Evolutionary conservation across 2,113 vertebrate genomes (phyloP).

Genomic region (Oophaga pumilio): DNA sequence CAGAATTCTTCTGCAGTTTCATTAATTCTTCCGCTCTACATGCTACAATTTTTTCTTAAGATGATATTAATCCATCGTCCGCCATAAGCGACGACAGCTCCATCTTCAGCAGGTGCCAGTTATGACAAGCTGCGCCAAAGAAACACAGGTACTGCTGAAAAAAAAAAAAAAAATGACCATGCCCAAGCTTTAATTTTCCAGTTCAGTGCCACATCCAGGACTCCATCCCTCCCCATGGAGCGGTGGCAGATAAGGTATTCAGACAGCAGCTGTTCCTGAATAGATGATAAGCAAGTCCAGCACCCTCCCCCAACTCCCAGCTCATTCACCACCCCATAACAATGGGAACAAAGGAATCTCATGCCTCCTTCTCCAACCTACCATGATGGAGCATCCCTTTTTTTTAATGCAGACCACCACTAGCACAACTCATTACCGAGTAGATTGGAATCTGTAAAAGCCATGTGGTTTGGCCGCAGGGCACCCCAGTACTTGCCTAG

Average conservation of each 20-base stretch:
- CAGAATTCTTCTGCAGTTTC: not conserved
- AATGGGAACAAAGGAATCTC: conserved; percentile 58
- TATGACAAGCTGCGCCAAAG: not conserved
- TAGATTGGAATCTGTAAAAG: not conserved
- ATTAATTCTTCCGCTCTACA: not conserved
- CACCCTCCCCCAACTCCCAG: conserved; percentile 40
- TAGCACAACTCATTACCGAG: conserved; percentile 5
- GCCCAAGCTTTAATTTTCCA: conserved; percentile 10
- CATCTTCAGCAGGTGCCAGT: conserved; percentile 30
- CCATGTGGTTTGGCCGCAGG: not conserved
- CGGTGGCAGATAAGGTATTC: conserved; percentile 55
- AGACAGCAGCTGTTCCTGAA: conserved; percentile 61
- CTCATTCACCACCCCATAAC: conserved; percentile 49
- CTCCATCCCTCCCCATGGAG: conserved; percentile 27
- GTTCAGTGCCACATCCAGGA: not conserved
- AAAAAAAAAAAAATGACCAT: no score
- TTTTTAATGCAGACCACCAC: conserved; percentile 40
- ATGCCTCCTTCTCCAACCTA: conserved; percentile 12
- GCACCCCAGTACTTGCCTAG: not conserved
- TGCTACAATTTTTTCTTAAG: not conserved
- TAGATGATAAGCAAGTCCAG: conserved; percentile 40
- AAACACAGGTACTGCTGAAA: not conserved
- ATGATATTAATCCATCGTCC: not conserved
- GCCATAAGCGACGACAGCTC: not conserved
- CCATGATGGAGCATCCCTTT: conserved; percentile 45